Evolutionary conservation across 2,113 vertebrate genomes (phyloP).

Genomic region (Prinia subflava): DNA sequence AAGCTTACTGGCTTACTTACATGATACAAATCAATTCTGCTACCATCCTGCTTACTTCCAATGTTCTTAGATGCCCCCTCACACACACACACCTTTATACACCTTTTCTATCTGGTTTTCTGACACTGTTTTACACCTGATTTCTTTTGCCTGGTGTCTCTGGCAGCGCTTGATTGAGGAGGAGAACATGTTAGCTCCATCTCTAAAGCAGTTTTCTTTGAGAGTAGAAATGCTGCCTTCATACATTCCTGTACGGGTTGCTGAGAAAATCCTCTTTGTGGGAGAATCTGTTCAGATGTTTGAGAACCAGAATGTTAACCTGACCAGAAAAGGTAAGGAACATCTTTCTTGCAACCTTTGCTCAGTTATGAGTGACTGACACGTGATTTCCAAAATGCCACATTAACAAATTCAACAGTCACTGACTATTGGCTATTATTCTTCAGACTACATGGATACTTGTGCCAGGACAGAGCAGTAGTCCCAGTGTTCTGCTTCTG

Average conservation of each 20-base stretch:
- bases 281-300: constrained; percentile 99
- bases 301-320: constrained; percentile 93
- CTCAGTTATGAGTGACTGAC: background rate
- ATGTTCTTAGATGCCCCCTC: background rate
- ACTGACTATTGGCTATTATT: background rate
- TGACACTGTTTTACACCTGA: background rate
- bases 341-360: background rate
- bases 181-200: constrained; percentile 96
- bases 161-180: constrained; percentile 92
- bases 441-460: background rate
- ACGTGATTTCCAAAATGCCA: background rate
- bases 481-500: background rate
- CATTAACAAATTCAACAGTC: background rate
- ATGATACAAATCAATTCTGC: background rate
- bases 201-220: constrained; percentile 96
- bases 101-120: background rate
- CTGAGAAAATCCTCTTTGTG: constrained; percentile 98
- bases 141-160: background rate
- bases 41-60: background rate
- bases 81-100: background rate
- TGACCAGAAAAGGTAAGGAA: constrained; percentile 86
- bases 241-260: constrained; percentile 92
- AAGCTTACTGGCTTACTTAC: background rate
- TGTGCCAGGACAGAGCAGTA: background rate
- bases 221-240: constrained; percentile 94